A percentile compares a stretch with the other conserved stretches of the same genome.
These are phyloP conservation scores for Cygnus atratus DNA, from an alignment of 2,113 vertebrate species.

Conservation along the genomic window DNA sequence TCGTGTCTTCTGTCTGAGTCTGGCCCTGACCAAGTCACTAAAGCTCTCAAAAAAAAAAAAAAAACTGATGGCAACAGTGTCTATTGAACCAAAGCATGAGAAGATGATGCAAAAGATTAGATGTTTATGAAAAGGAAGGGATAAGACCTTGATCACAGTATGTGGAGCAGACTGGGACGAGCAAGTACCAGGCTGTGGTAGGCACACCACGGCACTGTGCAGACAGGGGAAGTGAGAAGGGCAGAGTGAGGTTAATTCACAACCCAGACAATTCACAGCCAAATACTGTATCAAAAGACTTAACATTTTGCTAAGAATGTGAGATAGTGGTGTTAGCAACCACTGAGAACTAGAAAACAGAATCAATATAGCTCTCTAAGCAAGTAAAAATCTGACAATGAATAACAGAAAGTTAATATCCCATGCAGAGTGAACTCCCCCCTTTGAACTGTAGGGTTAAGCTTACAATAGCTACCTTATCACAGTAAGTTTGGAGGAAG, in stretches of 20 bases:
- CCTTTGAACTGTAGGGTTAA: not conserved
- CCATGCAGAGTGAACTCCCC: not conserved
- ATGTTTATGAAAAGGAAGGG: not conserved
- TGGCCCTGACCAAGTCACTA: not conserved
- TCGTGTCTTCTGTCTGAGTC: not conserved
- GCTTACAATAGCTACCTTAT: not conserved
- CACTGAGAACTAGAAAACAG: not conserved
- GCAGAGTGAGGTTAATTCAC: not conserved
- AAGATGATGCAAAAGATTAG: not conserved
- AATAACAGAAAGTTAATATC: not conserved
- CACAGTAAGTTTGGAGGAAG: not conserved
- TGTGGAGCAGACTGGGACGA: not conserved
- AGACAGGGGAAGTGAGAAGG: not conserved
- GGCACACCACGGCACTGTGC: accelerated
- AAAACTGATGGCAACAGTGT: not conserved
- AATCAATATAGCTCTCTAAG: not conserved
- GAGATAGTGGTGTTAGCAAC: not conserved
- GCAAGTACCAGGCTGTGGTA: not conserved
- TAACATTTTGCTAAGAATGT: not conserved
- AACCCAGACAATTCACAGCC: not conserved
- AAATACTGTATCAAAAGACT: not conserved
- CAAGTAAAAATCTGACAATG: not conserved
- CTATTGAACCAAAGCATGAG: not conserved
- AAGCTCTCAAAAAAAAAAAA: not conserved
- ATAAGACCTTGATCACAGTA: not conserved